Evolutionary conservation across 2,113 vertebrate species (phyloP).

Genomic region (Xenus cinereus): DNA sequence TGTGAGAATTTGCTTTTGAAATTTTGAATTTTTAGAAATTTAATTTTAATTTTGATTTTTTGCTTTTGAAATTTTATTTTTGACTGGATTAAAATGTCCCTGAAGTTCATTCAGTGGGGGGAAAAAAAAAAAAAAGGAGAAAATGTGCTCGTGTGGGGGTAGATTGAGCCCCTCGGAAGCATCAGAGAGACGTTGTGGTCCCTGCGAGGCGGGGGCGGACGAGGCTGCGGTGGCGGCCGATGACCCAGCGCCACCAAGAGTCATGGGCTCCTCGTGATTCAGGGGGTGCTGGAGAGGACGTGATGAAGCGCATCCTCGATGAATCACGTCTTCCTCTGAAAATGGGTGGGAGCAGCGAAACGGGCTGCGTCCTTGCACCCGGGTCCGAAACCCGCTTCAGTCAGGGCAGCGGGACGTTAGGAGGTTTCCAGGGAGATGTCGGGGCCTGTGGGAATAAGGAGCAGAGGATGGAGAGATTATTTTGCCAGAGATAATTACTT

Average conservation of each 20-base stretch:
- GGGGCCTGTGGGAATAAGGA: not conserved
- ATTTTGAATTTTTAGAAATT: not conserved
- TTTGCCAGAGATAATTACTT: not conserved
- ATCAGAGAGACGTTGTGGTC: accelerated
- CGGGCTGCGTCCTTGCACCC: not conserved
- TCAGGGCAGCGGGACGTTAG: accelerated
- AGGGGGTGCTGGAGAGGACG: not conserved
- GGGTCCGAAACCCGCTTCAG: not conserved
- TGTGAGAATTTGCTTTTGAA: not conserved
- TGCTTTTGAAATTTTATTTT: not conserved
- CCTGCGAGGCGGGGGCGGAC: accelerated
- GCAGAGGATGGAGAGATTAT: not conserved
- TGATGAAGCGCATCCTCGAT: not conserved
- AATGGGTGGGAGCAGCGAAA: not conserved
- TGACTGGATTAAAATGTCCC: not conserved
- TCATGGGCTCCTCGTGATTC: not conserved
- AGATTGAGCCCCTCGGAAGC: accelerated
- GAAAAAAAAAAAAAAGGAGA: not conserved
- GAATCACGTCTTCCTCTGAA: not conserved
- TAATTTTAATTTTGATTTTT: not conserved
- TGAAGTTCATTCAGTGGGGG: not conserved
- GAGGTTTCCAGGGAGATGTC: not conserved
- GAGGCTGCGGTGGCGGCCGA: not conserved
- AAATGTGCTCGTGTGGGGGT: accelerated
- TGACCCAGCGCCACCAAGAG: not conserved